Base-by-base conservation (phyloP, 1,140 invertebrate species). In the Caenorhabditis brenneri region DNA sequence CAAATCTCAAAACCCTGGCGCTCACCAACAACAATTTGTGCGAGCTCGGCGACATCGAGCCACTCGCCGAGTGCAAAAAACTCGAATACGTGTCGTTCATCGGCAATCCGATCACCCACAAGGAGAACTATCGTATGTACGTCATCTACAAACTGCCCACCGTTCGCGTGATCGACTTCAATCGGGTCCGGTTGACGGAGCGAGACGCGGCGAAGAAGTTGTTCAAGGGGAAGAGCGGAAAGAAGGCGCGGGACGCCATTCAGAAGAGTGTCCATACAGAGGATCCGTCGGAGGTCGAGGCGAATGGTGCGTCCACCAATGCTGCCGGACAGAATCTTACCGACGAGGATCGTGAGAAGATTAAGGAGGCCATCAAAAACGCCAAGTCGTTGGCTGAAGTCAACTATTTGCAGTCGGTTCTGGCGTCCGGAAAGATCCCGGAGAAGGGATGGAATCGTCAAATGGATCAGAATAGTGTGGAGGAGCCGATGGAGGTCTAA, bases 11-110 rank as follows among this genome's bases (percentile, higher is more conserved):
- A 88, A 94, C 94, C 4, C 90, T 99, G 0, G 94, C 98, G 88
- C 92, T 99, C 69, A 98, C 97, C 16, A 98, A 98, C 89, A 99
- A 99, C 91, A 95, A 96, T 91, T 93, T 99, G 83, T 94, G 96
- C 91, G 97, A 99, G 90, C 92, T 99, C 19, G 94, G 95, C 46
- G 98, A 99, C 90, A 91, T 99, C 80, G 97, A 99, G 91, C 93
- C 94, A n/a, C 92, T 99, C 31, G 91, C 93, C 49, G 93, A 93
- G 16, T 90, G 99, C 29, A 93, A 94, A 83, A 95, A 94, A 87
- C 92, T 99, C 7, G 93, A 93, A 83, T 94, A 94, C 79, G 92
- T 99, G 2, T 97, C 92, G 91, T 92, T 99, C 9, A 92, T 99
- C 78, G 95, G 97, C 87, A 99, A 99, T 93, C 97, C 98, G 65